A percentile compares a stretch with the other conserved stretches of the same genome.
Conservation (phyloP, 2,113 vertebrate genomes). For the Antennarius striatus region DNA sequence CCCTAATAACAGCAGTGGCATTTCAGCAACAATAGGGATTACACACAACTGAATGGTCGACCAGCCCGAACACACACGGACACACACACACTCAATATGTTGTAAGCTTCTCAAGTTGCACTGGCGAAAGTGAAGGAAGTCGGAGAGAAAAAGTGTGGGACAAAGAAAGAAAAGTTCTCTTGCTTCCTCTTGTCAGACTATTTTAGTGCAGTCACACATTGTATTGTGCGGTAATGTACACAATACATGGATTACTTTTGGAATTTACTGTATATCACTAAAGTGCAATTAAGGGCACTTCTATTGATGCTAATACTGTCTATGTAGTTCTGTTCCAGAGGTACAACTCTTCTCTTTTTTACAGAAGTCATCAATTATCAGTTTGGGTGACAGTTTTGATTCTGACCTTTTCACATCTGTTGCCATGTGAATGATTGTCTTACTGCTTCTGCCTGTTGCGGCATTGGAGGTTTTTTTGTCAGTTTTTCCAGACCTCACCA, state of each 20-base stretch:
- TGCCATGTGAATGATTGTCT: neutral
- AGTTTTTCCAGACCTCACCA: neutral
- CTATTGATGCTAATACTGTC: neutral
- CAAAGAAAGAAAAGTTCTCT: neutral
- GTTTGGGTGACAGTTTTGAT: too few species aligned
- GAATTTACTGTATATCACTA: too few species aligned
- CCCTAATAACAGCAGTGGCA: conserved; percentile 77
- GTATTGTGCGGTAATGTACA: neutral
- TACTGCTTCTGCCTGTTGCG: neutral
- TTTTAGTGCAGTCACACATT: conserved; percentile 5
- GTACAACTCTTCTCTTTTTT: too few species aligned
- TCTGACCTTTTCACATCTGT: neutral
- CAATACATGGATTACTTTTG: neutral
- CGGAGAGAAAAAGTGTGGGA: neutral
- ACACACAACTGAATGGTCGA: conserved; percentile 72
- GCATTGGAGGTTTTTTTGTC: too few species aligned
- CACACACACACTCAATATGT: conserved; percentile 29
- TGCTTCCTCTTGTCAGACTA: conserved; percentile 19
- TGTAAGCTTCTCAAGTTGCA: conserved; percentile 36
- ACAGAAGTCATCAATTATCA: too few species aligned
- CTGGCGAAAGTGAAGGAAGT: conserved; percentile 5
- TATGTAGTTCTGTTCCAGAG: neutral
- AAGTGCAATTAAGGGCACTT: neutral
- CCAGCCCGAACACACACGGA: conserved; percentile 59
- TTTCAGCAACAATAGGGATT: conserved; percentile 79